Base-by-base conservation (phyloP, 2,113 vertebrate species). In the human region DNA sequence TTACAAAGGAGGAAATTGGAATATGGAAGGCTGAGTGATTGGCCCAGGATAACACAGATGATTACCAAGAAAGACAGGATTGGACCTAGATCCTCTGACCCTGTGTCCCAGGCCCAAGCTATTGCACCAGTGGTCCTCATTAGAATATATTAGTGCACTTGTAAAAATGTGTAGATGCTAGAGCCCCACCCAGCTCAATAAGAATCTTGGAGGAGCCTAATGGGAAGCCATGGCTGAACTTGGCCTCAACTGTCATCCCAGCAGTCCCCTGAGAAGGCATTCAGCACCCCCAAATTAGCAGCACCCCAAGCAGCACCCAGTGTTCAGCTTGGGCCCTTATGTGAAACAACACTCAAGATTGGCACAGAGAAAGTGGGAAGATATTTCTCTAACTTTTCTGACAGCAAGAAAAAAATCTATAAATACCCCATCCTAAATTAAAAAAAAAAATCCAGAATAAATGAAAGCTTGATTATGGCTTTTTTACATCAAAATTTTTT, bases 401-500 rank as follows among this genome's bases (percentile, higher is more conserved):
- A 55, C 68, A n/a, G 61, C 8, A 43, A 73, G 43, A 64, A 59
- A 86, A n/a, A 27, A 73, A 45, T 9, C 13, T 83, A 23, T 82
- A 89, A 66, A 70, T 55, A 93, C 1, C 22, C 86, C 52, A 20
- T 22, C 35, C 43, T 94, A 72, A 82, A 73, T 52, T 70, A n/a
- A 3, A 2, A 32, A 23, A 30, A n/a, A 90, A 45, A 50, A 23
- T 90, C 50, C 38, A 2, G 6, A 68, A 82, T 73, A 75, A 82
- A 68, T 17, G 22, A 83, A 89, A 59, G 11, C 2, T 75, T 52
- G 8, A 76, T 76, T 85, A 70, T 30, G 17, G 45, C n/a, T 90
- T 94, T 68, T 96, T 93, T 83, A 30, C 72, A 50, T 81, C 72
- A 93, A 45, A 35, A 88, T 43, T 32, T 20, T 45, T 93, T 88